A percentile compares a stretch with the other conserved stretches of the same genome.
phyloP scores from a whole-genome alignment of 1,140 invertebrate genomes.

The Hycleus cichorii region DNA sequence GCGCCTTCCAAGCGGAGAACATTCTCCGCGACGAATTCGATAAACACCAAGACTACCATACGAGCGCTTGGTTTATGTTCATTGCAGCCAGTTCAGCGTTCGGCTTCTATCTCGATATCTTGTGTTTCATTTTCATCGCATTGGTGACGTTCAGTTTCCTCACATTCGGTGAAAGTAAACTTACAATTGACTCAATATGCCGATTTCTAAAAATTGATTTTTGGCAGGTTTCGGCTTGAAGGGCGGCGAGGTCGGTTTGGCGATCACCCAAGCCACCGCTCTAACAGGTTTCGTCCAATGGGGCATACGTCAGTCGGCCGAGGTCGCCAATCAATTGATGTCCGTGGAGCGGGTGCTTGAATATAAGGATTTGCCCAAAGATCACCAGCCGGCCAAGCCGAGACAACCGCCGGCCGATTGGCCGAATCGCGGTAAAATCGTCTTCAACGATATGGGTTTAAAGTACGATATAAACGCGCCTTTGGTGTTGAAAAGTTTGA shows the following conservation, averaged over 20 bases:
- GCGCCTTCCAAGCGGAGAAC: constrained; percentile 52
- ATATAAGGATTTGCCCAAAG: constrained; percentile 55
- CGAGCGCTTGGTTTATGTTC: constrained; percentile 55
- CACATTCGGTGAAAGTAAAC: constrained; percentile 27
- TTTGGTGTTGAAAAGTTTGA: constrained; percentile 52
- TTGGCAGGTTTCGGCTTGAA: not conserved
- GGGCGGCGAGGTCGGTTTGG: constrained; percentile 57
- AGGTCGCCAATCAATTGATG: constrained; percentile 81
- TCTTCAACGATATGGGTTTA: constrained; percentile 47
- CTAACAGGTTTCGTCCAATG: constrained; percentile 76
- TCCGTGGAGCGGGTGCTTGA: constrained; percentile 69
- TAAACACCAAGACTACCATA: constrained; percentile 42
- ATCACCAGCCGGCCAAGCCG: constrained; percentile 27
- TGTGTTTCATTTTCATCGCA: constrained; percentile 56
- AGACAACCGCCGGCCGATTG: constrained; percentile 37
- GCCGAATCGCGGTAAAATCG: constrained; percentile 43
- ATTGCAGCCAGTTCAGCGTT: constrained; percentile 60
- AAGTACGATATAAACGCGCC: constrained; percentile 47
- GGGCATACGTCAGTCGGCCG: constrained; percentile 80
- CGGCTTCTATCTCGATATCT: constrained; percentile 60
- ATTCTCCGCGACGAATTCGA: constrained; percentile 51
- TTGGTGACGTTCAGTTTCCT: constrained; percentile 53
- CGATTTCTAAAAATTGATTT: not conserved
- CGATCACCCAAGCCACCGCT: constrained; percentile 69
- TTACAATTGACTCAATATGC: not conserved